A percentile compares a stretch with the other conserved stretches of the same genome.
Conservation (phyloP, 2,797 vertebrate species). For the Selene dorsalis region DNA sequence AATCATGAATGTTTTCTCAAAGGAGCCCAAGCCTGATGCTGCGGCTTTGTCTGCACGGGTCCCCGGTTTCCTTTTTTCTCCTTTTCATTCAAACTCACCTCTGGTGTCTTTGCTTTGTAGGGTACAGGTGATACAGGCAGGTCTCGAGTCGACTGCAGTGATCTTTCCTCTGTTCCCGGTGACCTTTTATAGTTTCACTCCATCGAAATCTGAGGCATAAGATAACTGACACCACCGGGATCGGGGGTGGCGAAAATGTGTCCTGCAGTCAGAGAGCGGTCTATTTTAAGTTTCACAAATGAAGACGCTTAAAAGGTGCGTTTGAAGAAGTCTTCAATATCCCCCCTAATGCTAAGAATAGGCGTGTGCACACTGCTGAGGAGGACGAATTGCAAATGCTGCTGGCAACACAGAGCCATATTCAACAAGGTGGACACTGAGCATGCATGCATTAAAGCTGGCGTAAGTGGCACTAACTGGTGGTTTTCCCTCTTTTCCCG, state of each 20-base stretch:
- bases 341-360: conserved; percentile 84
- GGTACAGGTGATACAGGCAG: conserved; percentile 80
- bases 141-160: conserved; percentile 85
- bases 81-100: conserved; percentile 81
- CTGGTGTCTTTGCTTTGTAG: conserved; percentile 76
- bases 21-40: conserved; percentile 40
- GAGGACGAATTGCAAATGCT: conserved; percentile 71
- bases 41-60: conserved; percentile 14
- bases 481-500: conserved; percentile 32
- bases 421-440: conserved; percentile 53
- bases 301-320: conserved; percentile 91
- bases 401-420: conserved; percentile 58
- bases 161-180: conserved; percentile 68
- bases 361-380: conserved; percentile 77
- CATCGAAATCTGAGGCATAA: conserved; percentile 83
- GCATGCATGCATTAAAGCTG: conserved; percentile 48
- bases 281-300: conserved; percentile 89
- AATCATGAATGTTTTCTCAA: conserved; percentile 24
- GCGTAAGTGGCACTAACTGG: conserved; percentile 39
- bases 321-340: conserved; percentile 85
- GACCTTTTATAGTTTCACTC: conserved; percentile 85
- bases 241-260: conserved; percentile 65
- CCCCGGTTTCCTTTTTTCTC: conserved; percentile 1
- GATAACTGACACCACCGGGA: conserved; percentile 83
- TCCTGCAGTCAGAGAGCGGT: conserved; percentile 68